phyloP scores from a whole-genome alignment of 1,140 invertebrate genomes.

The Aphaenogaster ashmeadi region DNA sequence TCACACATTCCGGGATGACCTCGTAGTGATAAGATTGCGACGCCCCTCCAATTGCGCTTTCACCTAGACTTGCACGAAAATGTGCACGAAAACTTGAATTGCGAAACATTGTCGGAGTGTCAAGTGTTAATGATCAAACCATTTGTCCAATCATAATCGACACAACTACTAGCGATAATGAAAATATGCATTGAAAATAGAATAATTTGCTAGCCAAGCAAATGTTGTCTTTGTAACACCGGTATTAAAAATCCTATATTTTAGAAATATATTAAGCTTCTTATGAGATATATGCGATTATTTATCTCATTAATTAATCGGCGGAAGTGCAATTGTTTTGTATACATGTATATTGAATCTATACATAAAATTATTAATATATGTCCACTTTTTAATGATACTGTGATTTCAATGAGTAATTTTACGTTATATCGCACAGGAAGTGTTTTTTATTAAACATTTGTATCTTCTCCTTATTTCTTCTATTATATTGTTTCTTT shows the following conservation, averaged over 20 bases:
- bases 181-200: neutral
- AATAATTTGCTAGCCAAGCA: neutral
- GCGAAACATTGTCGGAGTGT: neutral
- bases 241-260: neutral
- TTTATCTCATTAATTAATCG: slow-evolving; percentile 11
- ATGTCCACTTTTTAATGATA: no score
- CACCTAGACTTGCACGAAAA: slow-evolving; percentile 12
- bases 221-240: neutral
- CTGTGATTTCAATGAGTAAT: neutral
- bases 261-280: neutral
- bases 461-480: neutral
- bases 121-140: neutral
- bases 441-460: neutral
- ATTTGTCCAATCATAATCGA: neutral
- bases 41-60: slow-evolving; percentile 13
- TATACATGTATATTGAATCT: neutral
- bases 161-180: neutral
- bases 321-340: neutral
- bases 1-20: slow-evolving; percentile 61
- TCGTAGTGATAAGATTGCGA: slow-evolving; percentile 71
- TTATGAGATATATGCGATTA: neutral
- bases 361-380: slow-evolving; percentile 17
- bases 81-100: neutral
- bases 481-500: neutral
- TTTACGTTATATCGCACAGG: neutral